These are phyloP conservation scores for Ips nitidus DNA, from an alignment of 1,140 invertebrate genomes.

Conservation along the genomic window DNA sequence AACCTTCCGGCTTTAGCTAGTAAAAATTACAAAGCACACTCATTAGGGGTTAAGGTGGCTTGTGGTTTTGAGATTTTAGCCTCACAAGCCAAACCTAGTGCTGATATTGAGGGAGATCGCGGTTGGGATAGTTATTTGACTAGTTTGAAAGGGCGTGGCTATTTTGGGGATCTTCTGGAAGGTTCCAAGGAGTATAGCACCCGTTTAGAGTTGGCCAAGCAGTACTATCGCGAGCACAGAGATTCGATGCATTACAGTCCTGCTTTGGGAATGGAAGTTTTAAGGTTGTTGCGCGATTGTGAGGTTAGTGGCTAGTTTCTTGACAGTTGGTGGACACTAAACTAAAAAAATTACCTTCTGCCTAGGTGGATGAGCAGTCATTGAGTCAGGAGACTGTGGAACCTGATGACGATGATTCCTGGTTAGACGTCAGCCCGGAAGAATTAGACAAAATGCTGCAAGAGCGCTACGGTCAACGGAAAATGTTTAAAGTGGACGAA, in stretches of 20 bases:
- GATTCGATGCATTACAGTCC: constrained; percentile 59
- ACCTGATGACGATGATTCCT: constrained; percentile 74
- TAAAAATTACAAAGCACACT: constrained; percentile 69
- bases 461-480: constrained; percentile 67
- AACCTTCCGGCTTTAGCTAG: constrained; percentile 66
- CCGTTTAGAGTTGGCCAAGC: constrained; percentile 72
- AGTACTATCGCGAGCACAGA: constrained; percentile 68
- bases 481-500: constrained; percentile 56
- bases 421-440: constrained; percentile 80
- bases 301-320: constrained; percentile 40
- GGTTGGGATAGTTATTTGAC: constrained; percentile 73
- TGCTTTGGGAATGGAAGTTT: constrained; percentile 62
- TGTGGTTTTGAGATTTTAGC: constrained; percentile 90
- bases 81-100: constrained; percentile 60
- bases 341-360: not conserved
- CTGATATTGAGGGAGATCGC: constrained; percentile 60
- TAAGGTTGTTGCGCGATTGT: constrained; percentile 56
- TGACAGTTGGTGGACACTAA: not conserved
- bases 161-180: constrained; percentile 80
- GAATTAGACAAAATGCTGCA: constrained; percentile 80
- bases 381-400: constrained; percentile 55
- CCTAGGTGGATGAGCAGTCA: constrained; percentile 55
- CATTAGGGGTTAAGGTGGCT: constrained; percentile 83
- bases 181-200: constrained; percentile 77
- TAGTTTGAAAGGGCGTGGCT: constrained; percentile 73